Base-by-base conservation (phyloP, 2,888 invertebrate genomes). In the Xestia c-nigrum region DNA sequence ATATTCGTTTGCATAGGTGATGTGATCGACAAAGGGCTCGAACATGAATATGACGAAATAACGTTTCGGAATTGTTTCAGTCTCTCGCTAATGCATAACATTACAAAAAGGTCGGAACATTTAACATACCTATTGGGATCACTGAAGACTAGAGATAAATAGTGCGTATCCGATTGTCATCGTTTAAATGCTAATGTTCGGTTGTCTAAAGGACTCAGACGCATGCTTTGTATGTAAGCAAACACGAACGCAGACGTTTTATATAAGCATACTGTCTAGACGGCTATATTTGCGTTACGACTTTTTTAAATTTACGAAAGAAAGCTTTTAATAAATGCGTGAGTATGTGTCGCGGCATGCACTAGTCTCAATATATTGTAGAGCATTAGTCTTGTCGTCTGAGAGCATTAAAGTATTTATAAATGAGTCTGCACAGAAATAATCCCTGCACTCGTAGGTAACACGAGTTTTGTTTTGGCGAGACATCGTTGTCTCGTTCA, bases 381-480 rank as follows among this genome's bases (percentile, higher is more conserved):
- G 80, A 77, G 80, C 81, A 88, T 88, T 88, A 89, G 87, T 89
- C 89, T 87, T 89, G 88, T 88, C 88, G 88, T 87, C 89, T 89
- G 84, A 77, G 83, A 89, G 84, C 85, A 82, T 83, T 88, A 77
- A 85, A 85, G 88, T 88, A 88, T 89, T 89, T 88, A 88, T 88
- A 88, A 89, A 89, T 88, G 76, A 72, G 86, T 88, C 87, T 87
- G 89, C 81, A 83, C 89, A 83, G 86, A 88, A 88, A 89, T 89
- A 88, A 89, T 89, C 85, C 82, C 79, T 88, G 88, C 89, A 88
- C 85, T 89, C 87, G 84, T 87, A 87, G 81, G 85, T 86, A 88
- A 90, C 88, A 89, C 92, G 93, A 93, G 90, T 94, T 92, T 93
- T 93, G 93, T 92, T 93, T 93, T 94, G 94, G 92, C 94, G 93